Base-by-base conservation (phyloP, 64 coral and sea anemone genomes). In the Stylophora pistillata region DNA sequence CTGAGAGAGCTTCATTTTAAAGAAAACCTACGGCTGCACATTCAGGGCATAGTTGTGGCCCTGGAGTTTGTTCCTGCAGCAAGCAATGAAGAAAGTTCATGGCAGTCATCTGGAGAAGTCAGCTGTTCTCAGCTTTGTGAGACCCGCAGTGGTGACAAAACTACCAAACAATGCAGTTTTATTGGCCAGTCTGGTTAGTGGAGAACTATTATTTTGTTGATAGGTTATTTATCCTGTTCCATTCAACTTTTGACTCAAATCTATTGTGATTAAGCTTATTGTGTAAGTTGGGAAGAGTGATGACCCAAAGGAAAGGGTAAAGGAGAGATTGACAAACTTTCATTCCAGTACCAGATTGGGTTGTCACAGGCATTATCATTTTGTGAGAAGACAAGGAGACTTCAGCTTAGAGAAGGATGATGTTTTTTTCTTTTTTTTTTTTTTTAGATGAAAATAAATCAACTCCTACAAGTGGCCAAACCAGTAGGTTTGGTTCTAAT, bases 11-110 rank as follows among this genome's bases (percentile, higher is more conserved):
- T 93, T 2, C 91, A 93, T 26, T 93, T 82, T 34, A 74, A 72
- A 52, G 86, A 93, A 69, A 68, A 54, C 5, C 4, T 82, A 18
- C 30, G 86, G 27, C 81, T 93, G 21, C 72, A 87, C 71, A 74
- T 93, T 70, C 91, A 93, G 54, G 91, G 76, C 33, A 72, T 75
- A 53, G 78, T 93, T 61, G 91, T 89, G 55, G 91, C 91, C 55
- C 57, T 93, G 86, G 91, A 93, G 71, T 93, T 88, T 69, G 55
- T 93, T 37, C 86, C 86, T 33, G 74, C 62, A 76, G 78, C 30
- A 73, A 37, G 20, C 32, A 27, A 31, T 56, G 91, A 56, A 13
- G n/a, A 17, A 57, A 52, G 41, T 66, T 37, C 9, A 14, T 13
- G 26, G 12, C 20, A 27, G 34, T 18, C 80, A 23, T 53, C 61